Evolutionary conservation across 2,113 vertebrate genomes (phyloP), one percentile per base, ranked within the genome.

Genomic region (Smithornis capensis): DNA sequence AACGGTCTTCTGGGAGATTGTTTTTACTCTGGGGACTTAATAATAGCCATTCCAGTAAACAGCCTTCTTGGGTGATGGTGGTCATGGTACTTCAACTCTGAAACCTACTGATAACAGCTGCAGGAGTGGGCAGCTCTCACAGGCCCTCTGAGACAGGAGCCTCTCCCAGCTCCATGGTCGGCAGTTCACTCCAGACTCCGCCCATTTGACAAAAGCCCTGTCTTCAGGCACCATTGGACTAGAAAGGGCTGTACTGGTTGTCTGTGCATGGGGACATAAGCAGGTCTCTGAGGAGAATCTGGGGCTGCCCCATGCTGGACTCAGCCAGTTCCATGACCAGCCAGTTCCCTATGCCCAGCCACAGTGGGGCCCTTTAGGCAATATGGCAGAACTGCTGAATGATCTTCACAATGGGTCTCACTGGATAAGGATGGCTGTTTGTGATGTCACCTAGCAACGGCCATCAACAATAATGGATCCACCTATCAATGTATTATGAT

Each of bases 361-460:
- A 40, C n/a, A 55, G 47, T 6, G 2, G 31, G 49, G 35, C 24
- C 35, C 25, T 3, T 4, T 29, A 49, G 60, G 29, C 19, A 40
- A 24, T 4, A n/a, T 0, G 1, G 42, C 62, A 49, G 24, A 0
- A 0, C 42, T 75, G 52, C 35, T 50, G 44, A 37, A 59, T 0
- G 0, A 14, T 22, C 21, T 40, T 40, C 49, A 35, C 35, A 35
- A 33, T 9, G 65, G 40, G 9, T 7, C 23, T 55, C 19, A 11
- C 10, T 10, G 29, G 15, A 4, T n/a, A 6, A 55, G n/a, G 53
- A 38, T 11, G 56, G 12, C 38, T 28, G n/a, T 38, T n/a, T n/a
- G n/a, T 17, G 40, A 40, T 21, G 7, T 53, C 75, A 47, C 65
- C 49, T n/a, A 25, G 19, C 19, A 23, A 59, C 10, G 53, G 10